A percentile compares a stretch with the other conserved stretches of the same genome.
These are phyloP conservation scores for Himalopsyche phryganea DNA, from an alignment of 1,140 invertebrate species.

Conservation along the genomic window DNA sequence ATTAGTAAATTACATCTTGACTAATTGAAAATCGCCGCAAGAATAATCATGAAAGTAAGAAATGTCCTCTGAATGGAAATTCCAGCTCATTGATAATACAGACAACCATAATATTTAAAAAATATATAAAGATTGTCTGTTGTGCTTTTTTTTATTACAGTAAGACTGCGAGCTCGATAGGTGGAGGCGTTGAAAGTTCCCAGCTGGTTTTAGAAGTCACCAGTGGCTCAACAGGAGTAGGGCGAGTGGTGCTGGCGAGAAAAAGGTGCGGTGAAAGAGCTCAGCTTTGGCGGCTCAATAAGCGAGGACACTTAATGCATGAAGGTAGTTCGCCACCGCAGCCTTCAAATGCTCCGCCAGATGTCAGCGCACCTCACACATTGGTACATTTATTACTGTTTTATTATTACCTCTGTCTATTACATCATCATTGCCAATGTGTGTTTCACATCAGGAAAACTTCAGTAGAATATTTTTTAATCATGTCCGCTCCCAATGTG, in stretches of 20 bases:
- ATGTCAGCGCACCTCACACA: conserved; percentile 45
- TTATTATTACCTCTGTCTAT: no score
- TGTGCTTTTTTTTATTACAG: conserved; percentile 6
- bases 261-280: conserved; percentile 84
- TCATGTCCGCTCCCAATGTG: no score
- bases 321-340: conserved; percentile 79
- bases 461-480: no score
- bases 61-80: no score
- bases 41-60: no score
- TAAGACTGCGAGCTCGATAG: conserved; percentile 1
- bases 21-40: no score
- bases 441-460: no score
- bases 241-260: conserved; percentile 69
- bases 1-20: no score
- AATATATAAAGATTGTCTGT: no score
- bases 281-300: conserved; percentile 94
- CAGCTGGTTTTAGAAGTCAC: conserved; percentile 83
- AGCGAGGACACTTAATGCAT: conserved; percentile 84
- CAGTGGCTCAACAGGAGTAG: conserved; percentile 65
- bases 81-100: no score
- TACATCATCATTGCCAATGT: no score
- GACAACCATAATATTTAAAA: no score
- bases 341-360: conserved; percentile 45
- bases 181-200: conserved; percentile 22
- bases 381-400: conserved; percentile 40